A percentile compares a stretch with the other conserved stretches of the same genome.
Conservation (phyloP, 2,888 invertebrate species). For the Ganaspis brasiliensis region DNA sequence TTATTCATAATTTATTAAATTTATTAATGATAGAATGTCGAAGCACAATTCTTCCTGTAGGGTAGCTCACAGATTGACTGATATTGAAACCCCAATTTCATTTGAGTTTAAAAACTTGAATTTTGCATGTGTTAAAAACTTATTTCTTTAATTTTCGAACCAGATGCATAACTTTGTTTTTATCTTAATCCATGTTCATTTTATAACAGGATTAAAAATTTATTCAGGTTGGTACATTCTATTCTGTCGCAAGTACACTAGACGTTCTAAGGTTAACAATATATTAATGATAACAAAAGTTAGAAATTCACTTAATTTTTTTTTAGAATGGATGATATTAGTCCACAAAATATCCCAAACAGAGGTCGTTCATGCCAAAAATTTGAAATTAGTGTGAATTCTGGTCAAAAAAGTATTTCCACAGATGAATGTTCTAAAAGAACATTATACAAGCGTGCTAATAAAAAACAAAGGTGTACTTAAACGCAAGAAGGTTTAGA, state of each 20-base stretch:
- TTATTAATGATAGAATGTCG: neutral
- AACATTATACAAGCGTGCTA: conserved; percentile 1
- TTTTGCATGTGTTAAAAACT: too few species aligned
- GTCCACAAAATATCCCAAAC: neutral
- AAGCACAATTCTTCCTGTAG: neutral
- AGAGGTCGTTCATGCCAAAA: neutral
- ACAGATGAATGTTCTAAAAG: neutral
- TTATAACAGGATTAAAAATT: conserved; percentile 1
- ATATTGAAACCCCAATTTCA: neutral
- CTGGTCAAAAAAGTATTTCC: neutral
- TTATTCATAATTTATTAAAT: neutral
- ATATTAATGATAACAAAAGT: neutral
- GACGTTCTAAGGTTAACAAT: neutral
- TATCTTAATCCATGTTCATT: too few species aligned
- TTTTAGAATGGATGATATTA: neutral
- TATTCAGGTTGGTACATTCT: neutral
- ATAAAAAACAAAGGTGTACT: neutral
- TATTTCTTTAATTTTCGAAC: too few species aligned
- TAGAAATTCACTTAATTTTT: neutral
- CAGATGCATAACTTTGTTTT: neutral
- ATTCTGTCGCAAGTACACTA: neutral
- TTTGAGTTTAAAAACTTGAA: neutral
- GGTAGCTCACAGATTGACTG: neutral
- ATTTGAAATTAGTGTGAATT: too few species aligned
- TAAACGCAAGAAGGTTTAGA: neutral